Conservation (phyloP, 2,888 invertebrate genomes). For the Lumbricus terrestris region DNA sequence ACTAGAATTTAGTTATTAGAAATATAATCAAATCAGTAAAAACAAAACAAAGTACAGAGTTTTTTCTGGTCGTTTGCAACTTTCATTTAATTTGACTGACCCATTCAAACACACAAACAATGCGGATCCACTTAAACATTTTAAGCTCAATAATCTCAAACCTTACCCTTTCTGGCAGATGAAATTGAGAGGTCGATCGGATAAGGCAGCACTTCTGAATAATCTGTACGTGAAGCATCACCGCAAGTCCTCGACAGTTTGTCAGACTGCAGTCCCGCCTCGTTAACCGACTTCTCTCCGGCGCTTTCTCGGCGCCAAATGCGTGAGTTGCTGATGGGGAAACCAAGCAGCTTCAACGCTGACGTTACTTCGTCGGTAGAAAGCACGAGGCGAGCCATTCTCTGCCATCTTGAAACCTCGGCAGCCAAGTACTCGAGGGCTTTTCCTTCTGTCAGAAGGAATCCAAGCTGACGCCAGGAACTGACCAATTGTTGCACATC, state of each 20-base stretch:
- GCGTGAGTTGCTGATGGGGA: conserved; percentile 64
- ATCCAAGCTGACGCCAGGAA: conserved; percentile 71
- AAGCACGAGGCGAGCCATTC: conserved; percentile 50
- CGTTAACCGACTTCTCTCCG: neutral
- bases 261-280: neutral
- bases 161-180: neutral
- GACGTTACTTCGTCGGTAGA: conserved; percentile 69
- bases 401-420: conserved; percentile 92
- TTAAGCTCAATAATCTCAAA: neutral
- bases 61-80: neutral
- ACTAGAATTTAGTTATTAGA: neutral
- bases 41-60: neutral
- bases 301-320: conserved; percentile 55
- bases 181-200: neutral
- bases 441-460: conserved; percentile 84
- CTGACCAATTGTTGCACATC: conserved; percentile 76
- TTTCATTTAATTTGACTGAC: neutral
- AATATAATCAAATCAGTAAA: neutral
- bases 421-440: conserved; percentile 84
- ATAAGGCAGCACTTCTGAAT: neutral
- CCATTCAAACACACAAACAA: neutral
- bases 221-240: neutral
- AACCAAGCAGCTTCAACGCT: conserved; percentile 66
- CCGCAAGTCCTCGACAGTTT: neutral
- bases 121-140: neutral